Evolutionary conservation across 2,888 invertebrate genomes (phyloP), one percentile per base, ranked within the genome.

Genomic region (Rhaphigaster nebulosa): DNA sequence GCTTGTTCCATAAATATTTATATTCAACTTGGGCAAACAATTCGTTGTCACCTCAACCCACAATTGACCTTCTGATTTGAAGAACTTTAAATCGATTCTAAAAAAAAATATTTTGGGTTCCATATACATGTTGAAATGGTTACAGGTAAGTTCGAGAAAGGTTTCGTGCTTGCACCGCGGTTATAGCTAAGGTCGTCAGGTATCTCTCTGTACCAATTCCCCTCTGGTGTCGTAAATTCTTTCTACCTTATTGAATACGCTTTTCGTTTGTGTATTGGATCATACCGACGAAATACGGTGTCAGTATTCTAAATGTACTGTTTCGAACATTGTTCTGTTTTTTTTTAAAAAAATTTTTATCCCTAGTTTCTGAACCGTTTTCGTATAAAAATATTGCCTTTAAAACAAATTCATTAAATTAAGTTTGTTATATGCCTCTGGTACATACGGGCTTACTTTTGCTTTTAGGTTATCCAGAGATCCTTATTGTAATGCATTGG

Each of bases 1-100:
- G 70, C 70, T 38, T 76, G 70, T 76, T 6, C 29, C 65, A 65
- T 65, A 65, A 76, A 76, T 76, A 76, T 76, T 76, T 38, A 20
- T 76, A 4, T 76, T 76, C 70, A 20, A 38, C 34, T 76, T 38
- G 20, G 23, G 70, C 38, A 38, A 76, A 76, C 38, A 76, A 18
- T 76, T 10, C 23, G 70, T 38, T 76, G 70, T 76, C 34, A 38
- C 70, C 38, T 6, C 70, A 38, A 76, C 70, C 70, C 70, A 38
- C 70, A 20, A 76, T 38, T 38, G 70, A 38, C 70, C 70, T 76
- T 65, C 65, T 18, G 65, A 34, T 76, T 38, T 1, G 20, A 23
- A 76, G 4, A n/a, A 65, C 10, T 65, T 12, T 10, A 13, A 34
- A 38, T 76, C 38, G 20, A 76, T 76, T 38, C 23, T 38, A 1